Evolutionary conservation across 2,113 vertebrate species (phyloP).

Genomic region (Callipepla squamata): DNA sequence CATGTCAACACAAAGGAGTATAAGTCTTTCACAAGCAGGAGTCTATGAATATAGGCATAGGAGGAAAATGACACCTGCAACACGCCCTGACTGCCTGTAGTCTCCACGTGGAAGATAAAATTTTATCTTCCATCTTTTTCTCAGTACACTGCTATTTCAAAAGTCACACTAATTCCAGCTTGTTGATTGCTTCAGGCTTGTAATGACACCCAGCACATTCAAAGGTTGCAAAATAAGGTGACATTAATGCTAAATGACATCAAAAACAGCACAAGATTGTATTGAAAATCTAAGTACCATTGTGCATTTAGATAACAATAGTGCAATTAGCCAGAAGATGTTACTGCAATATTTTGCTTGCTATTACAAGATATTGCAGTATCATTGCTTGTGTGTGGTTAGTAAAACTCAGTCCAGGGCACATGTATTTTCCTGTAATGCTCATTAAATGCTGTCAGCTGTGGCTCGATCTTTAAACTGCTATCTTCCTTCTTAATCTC

Average conservation of each 20-base stretch:
- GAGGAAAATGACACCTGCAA: background rate
- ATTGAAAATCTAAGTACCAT: background rate
- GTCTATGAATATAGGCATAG: background rate
- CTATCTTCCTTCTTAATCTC: background rate
- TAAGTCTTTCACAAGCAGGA: background rate
- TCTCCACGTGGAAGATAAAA: background rate
- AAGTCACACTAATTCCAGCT: background rate
- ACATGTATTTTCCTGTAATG: background rate
- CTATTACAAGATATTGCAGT: background rate
- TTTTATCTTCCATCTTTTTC: background rate
- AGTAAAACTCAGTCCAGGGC: background rate
- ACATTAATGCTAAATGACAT: background rate
- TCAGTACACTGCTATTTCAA: background rate
- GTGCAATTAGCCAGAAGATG: background rate
- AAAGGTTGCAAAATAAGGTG: background rate
- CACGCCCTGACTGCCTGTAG: background rate
- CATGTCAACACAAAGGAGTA: accelerated
- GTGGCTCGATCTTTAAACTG: background rate
- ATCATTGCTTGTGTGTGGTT: background rate
- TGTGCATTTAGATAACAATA: background rate
- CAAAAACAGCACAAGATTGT: background rate
- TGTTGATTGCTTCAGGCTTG: background rate
- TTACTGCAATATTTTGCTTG: background rate
- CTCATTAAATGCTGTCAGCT: background rate
- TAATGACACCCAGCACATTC: background rate